Percentiles rank a stretch among this genome's conserved stretches.
These are phyloP conservation scores for Aviceda subcristata DNA, from an alignment of 2,113 vertebrate genomes.

Conservation along the genomic window DNA sequence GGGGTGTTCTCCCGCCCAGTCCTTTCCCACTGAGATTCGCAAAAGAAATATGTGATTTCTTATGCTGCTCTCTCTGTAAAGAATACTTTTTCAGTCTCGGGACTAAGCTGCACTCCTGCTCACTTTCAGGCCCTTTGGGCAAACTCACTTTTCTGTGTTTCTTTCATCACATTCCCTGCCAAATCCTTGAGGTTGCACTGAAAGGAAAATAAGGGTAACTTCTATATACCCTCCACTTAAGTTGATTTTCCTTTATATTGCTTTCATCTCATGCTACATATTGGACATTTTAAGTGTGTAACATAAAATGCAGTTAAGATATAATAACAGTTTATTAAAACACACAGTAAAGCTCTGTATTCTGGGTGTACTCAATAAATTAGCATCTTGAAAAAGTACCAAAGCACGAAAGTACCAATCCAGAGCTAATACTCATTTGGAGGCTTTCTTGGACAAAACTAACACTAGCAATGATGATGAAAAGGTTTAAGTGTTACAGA, in stretches of 20 bases:
- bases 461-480: background rate
- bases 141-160: background rate
- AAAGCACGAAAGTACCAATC: background rate
- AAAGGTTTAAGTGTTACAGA: background rate
- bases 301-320: background rate
- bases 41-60: background rate
- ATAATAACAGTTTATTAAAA: background rate
- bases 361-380: background rate
- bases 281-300: background rate
- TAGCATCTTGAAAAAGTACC: background rate
- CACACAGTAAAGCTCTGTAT: background rate
- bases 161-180: background rate
- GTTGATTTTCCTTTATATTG: background rate
- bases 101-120: background rate
- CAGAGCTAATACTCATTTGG: background rate
- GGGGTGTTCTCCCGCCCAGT: background rate
- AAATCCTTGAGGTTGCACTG: background rate
- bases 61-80: background rate
- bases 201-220: background rate
- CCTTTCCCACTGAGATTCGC: background rate
- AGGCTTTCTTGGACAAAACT: background rate
- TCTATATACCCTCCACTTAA: accelerated
- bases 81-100: background rate
- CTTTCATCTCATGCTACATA: accelerated
- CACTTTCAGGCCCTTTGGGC: background rate